Evolutionary conservation across 2,113 vertebrate genomes (phyloP).

Genomic region (Todiramphus chloris): DNA sequence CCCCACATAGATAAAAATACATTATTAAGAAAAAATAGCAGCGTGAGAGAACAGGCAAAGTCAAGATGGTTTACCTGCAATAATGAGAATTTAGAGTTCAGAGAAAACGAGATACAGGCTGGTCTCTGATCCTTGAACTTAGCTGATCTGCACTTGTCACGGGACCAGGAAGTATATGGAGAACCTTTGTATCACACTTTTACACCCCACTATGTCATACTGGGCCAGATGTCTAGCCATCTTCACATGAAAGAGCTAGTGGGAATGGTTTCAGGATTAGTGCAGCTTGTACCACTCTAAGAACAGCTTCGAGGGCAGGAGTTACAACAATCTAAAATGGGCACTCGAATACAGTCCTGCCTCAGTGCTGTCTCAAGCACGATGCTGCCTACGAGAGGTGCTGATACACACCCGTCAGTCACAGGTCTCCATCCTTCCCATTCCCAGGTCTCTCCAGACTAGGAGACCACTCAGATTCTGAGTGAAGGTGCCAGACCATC

Average conservation of each 20-base stretch:
- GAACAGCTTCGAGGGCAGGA: not conserved
- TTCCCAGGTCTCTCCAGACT: not conserved
- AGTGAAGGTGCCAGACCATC: not conserved
- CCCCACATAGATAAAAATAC: not conserved
- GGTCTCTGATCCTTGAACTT: not conserved
- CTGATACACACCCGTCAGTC: not conserved
- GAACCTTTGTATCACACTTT: not conserved
- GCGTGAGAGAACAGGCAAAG: not conserved
- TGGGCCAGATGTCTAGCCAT: not conserved
- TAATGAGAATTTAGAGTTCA: not conserved
- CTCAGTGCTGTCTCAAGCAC: not conserved
- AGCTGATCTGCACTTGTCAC: not conserved
- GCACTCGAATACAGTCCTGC: not conserved
- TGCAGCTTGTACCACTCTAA: not conserved
- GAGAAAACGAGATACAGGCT: not conserved
- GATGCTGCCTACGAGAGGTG: not conserved
- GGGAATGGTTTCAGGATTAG: not conserved
- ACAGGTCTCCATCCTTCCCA: not conserved
- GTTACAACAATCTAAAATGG: not conserved
- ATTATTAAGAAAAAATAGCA: not conserved
- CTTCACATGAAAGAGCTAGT: not conserved
- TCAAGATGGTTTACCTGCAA: not conserved
- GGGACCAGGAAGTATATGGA: not conserved
- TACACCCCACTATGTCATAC: not conserved
- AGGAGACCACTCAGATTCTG: not conserved